Evolutionary conservation across 2,113 vertebrate species (phyloP).

Genomic region (Chinchilla lanigera): DNA sequence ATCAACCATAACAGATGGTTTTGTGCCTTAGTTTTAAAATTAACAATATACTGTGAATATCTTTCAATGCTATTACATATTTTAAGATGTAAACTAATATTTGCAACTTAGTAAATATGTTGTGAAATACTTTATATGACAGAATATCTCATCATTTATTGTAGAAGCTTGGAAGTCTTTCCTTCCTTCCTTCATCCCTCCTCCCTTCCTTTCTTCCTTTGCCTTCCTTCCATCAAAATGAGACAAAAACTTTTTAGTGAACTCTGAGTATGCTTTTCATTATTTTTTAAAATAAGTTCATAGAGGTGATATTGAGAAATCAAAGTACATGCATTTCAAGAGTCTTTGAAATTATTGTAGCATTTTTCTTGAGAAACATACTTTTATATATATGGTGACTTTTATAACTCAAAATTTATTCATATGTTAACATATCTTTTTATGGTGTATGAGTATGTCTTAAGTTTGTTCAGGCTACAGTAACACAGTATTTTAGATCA

Average conservation of each 20-base stretch:
- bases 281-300: neutral
- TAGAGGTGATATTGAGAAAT: neutral
- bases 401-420: neutral
- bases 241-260: neutral
- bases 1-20: too few species aligned
- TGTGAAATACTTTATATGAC: neutral
- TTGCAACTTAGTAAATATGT: neutral
- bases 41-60: neutral
- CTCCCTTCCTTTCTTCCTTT: neutral
- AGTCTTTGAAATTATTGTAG: neutral
- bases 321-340: neutral
- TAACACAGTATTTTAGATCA: neutral
- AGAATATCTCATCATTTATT: neutral
- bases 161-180: neutral
- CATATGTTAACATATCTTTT: neutral
- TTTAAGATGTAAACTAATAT: neutral
- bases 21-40: neutral
- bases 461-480: neutral
- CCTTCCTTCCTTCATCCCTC: fast-evolving
- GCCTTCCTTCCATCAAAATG: neutral
- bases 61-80: constrained; percentile 6
- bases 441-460: neutral
- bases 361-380: neutral
- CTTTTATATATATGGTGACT: neutral
- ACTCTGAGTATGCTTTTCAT: neutral